Base-by-base conservation (phyloP, 2,797 vertebrate species). In the Meriones psammophilus region DNA sequence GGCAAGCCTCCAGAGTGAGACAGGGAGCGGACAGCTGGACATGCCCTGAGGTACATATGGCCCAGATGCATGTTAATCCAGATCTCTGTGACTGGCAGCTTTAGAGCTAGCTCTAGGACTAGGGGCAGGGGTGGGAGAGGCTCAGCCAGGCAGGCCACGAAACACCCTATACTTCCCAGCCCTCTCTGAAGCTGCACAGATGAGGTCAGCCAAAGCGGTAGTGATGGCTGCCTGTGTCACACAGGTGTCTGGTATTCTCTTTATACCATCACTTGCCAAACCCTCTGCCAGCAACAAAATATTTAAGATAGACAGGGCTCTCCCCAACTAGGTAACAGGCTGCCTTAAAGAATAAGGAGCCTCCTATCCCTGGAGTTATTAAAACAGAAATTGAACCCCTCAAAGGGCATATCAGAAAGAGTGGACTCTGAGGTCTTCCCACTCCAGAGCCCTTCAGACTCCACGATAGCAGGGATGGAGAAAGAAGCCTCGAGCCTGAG, bases 291-390 rank as follows among this genome's bases (percentile, higher is more conserved):
- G 18, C 36, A 87, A 20, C 6, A 88, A 71, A 76, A 71, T 26
- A 36, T 22, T 90, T 28, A 83, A 87, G 36, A 80, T 30, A 28
- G 39, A 33, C 80, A 50, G 76, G 54, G 7, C 8, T 20, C 26
- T 85, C 62, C 46, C 79, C 2, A 9, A 76, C 1, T 12, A 39
- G 36, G 54, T 4, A 79, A 1, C 22, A 80, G 39, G 22, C 83
- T 87, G 18, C 28, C 79, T 69, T 78, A 42, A 6, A 62, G 77
- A 46, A 30, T 56, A 30, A 39, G 66, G 68, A 92, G 77, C 24
- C n/a, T 79, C 69, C 73, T 69, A 30, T 77, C 8, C 62, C 89
- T 84, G 54, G 42, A 95, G 79, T 50, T 94, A 73, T 54, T 68
- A 91, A 94, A 54, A 33, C 4, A 77, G 64, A 78, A 92, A 36